phyloP scores from a whole-genome alignment of 2,888 invertebrate genomes.

The Spisula subtruncata region DNA sequence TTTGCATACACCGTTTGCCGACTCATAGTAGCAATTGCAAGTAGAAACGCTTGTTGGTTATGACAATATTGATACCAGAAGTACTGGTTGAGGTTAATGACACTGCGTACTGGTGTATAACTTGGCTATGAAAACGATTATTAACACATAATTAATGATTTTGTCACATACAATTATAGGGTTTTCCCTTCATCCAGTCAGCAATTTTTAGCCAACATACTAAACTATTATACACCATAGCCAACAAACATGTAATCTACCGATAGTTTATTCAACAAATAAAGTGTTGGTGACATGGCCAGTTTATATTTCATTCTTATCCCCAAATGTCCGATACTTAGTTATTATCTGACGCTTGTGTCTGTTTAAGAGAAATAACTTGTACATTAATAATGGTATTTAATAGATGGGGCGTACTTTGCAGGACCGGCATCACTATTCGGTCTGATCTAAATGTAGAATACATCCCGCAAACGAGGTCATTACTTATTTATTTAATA shows the following conservation, averaged over 20 bases:
- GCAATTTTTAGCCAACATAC: neutral
- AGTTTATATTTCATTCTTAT: neutral
- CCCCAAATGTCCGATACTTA: neutral
- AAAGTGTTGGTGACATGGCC: neutral
- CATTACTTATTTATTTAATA: slow-evolving; percentile 1
- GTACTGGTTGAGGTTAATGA: too few species aligned
- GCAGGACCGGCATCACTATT: neutral
- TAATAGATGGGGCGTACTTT: neutral
- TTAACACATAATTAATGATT: too few species aligned
- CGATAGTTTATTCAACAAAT: neutral
- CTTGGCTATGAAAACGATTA: too few species aligned
- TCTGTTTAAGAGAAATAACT: slow-evolving; percentile 14
- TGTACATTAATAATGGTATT: slow-evolving; percentile 12
- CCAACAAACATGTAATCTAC: neutral
- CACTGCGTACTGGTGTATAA: too few species aligned
- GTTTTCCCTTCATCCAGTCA: too few species aligned
- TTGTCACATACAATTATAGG: too few species aligned
- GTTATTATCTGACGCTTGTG: neutral
- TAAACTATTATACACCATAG: neutral
- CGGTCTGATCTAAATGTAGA: neutral
- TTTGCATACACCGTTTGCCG: too few species aligned
- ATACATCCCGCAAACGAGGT: neutral
- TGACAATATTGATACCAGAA: too few species aligned
- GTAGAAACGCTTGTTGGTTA: too few species aligned
- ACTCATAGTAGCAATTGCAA: too few species aligned